Percentiles rank a stretch among this genome's conserved stretches.
phyloP scores from a whole-genome alignment of 2,888 invertebrate genomes.

The Sphaeridia pumilis region DNA sequence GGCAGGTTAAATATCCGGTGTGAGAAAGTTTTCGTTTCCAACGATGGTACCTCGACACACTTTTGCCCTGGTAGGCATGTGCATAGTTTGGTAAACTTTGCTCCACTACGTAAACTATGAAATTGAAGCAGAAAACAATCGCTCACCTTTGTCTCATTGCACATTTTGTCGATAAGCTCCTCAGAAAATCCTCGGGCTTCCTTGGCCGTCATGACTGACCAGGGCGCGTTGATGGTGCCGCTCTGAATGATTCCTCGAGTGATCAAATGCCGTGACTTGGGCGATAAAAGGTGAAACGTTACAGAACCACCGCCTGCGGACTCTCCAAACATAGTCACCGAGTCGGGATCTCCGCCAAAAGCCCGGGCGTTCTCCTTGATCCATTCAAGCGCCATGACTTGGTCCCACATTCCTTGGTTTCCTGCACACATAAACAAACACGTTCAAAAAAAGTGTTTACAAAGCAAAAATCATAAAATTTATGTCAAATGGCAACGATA shows the following conservation, averaged over 20 bases:
- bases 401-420: slow-evolving; percentile 65
- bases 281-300: slow-evolving; percentile 57
- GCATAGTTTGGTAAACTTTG: no score
- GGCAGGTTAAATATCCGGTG: no score
- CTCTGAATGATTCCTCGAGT: slow-evolving; percentile 86
- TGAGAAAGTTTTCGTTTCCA: no score
- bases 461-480: no score
- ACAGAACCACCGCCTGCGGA: slow-evolving; percentile 39
- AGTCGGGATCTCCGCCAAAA: slow-evolving; percentile 87
- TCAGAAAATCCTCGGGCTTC: slow-evolving; percentile 62
- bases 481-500: no score
- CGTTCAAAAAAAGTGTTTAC: not conserved
- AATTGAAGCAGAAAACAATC: no score
- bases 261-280: slow-evolving; percentile 71
- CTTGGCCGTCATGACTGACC: slow-evolving; percentile 81
- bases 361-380: slow-evolving; percentile 65
- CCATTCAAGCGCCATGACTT: slow-evolving; percentile 86
- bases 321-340: slow-evolving; percentile 72
- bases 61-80: no score
- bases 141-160: slow-evolving; percentile 53
- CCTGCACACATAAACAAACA: no score
- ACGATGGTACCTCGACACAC: no score
- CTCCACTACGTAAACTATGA: no score
- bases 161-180: slow-evolving; percentile 71
- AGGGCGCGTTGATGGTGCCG: slow-evolving; percentile 86